Conservation (phyloP, 2,113 vertebrate genomes). For the Syngnathoides biaculeatus region DNA sequence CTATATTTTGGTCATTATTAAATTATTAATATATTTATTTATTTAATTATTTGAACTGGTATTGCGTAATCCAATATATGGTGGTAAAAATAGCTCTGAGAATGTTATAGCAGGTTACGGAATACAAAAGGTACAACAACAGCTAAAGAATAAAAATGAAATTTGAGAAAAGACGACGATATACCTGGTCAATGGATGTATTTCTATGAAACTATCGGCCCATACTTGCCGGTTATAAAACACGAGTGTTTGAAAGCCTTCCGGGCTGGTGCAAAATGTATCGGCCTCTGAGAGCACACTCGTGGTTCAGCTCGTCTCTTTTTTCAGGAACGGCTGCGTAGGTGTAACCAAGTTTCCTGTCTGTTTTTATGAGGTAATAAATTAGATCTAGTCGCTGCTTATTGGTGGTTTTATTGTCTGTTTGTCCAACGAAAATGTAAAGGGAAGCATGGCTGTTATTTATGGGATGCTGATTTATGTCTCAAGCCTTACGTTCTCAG, state of each 20-base stretch:
- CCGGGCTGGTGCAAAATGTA: background rate
- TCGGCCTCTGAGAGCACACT: background rate
- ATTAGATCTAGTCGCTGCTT: slow-evolving; percentile 69
- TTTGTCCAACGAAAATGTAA: slow-evolving; percentile 68
- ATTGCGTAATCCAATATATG: background rate
- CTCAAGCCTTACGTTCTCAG: slow-evolving; percentile 39
- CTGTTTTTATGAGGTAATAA: slow-evolving; percentile 71
- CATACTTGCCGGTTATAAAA: too few relatives aligned
- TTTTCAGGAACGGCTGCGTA: background rate
- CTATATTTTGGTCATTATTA: background rate
- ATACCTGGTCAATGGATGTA: too few relatives aligned
- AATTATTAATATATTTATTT: background rate
- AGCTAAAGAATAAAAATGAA: too few relatives aligned
- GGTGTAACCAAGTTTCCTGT: slow-evolving; percentile 31
- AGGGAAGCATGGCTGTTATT: slow-evolving; percentile 63
- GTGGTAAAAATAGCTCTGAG: too few relatives aligned
- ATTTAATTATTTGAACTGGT: background rate
- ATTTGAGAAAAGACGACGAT: too few relatives aligned
- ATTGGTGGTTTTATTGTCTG: slow-evolving; percentile 72
- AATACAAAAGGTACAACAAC: too few relatives aligned
- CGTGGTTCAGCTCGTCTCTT: background rate
- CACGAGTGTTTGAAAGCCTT: background rate
- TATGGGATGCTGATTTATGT: slow-evolving; percentile 65
- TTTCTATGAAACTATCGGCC: background rate
- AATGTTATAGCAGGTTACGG: too few relatives aligned